These are phyloP conservation scores for Lasioglossum lativentre DNA, from an alignment of 2,888 invertebrate genomes.

Conservation along the genomic window DNA sequence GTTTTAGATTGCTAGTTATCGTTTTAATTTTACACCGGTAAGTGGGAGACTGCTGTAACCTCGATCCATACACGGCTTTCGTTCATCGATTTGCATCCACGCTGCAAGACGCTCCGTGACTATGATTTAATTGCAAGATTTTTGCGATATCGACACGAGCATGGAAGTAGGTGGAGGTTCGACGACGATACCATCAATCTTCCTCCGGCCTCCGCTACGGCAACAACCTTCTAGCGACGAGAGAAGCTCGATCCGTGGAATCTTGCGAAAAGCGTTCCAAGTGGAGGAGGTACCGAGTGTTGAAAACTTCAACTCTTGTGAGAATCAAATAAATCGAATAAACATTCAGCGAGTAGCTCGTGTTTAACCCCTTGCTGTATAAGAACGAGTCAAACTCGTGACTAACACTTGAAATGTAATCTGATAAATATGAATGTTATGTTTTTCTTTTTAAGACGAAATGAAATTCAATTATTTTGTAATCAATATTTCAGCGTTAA, in stretches of 20 bases:
- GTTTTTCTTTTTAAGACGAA: no score
- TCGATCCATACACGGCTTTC: neutral
- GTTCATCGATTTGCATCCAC: neutral
- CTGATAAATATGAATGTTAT: no score
- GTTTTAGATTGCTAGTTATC: neutral
- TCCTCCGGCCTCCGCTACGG: neutral
- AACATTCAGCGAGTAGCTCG: neutral
- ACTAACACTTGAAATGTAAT: no score
- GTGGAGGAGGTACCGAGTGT: neutral
- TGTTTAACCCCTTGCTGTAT: no score
- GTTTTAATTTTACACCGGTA: neutral
- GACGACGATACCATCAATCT: neutral
- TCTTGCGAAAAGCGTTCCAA: neutral
- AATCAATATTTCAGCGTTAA: no score
- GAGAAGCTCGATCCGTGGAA: neutral
- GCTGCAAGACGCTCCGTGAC: neutral
- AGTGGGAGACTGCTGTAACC: neutral
- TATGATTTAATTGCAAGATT: neutral
- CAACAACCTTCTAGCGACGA: neutral
- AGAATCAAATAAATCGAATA: neutral
- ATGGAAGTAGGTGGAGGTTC: neutral
- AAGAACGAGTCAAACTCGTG: no score
- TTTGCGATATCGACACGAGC: neutral
- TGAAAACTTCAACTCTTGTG: neutral
- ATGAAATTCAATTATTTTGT: no score